A percentile compares a stretch with the other conserved stretches of the same genome.
Evolutionary conservation across 2,888 invertebrate species (phyloP).

Genomic region (Enoplolaimus lenunculus): DNA sequence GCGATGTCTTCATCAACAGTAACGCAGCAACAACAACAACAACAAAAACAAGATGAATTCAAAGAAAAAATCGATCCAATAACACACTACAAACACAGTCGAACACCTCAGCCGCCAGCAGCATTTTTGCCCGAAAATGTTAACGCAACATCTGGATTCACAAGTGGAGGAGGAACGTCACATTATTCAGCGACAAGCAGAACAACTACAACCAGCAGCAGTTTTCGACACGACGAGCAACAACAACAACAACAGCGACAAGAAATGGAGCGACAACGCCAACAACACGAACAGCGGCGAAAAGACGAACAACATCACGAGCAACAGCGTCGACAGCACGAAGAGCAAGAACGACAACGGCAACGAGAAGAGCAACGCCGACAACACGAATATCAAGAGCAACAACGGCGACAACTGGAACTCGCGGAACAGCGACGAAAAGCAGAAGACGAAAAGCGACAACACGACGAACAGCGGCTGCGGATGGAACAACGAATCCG

Average conservation of each 20-base stretch:
- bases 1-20: not conserved
- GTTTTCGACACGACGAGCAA: too few species aligned
- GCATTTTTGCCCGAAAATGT: not conserved
- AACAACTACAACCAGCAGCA: not conserved
- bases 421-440: too few species aligned
- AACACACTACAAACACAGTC: conserved; percentile 1
- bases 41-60: not conserved
- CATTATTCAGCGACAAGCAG: not conserved
- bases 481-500: not conserved
- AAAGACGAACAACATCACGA: not conserved
- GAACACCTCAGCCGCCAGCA: not conserved
- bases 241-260: not conserved
- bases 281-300: not conserved
- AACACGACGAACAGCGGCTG: not conserved
- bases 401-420: not conserved
- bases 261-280: not conserved
- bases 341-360: not conserved
- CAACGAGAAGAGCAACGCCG: not conserved
- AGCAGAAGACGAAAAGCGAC: too few species aligned
- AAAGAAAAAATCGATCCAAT: too few species aligned
- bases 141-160: not conserved
- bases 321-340: not conserved
- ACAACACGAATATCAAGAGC: too few species aligned
- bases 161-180: not conserved
- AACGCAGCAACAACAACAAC: not conserved